Base-by-base conservation (phyloP, 2,888 invertebrate genomes). In the Athetis lepigone region DNA sequence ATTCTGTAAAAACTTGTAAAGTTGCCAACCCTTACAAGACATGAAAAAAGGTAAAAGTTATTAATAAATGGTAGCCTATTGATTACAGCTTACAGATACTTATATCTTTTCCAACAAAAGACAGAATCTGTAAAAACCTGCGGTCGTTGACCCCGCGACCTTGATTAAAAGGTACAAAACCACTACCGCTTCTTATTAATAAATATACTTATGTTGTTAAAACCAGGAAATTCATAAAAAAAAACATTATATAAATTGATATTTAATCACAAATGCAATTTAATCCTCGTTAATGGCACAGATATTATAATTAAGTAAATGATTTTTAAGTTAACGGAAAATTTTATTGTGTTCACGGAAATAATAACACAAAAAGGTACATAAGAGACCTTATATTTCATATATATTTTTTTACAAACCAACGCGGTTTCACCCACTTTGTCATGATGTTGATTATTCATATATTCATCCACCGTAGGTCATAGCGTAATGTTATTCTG, bases 251-350 rank as follows among this genome's bases (percentile, higher is more conserved):
- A 18, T 29, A 21, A 64, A 66, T 39, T 39, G 21, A 27, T 21
- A 55, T 66, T 66, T 33, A 66, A 68, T 39, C 49, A 36, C 9
- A 23, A n/a, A 52, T 65, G 54, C 47, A 47, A 67, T 68, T 66
- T 33, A 39, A 4, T 39, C 0, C 29, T 43, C 47, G 27, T 66
- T 56, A 56, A 9, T 1, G 18, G 25, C 21, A 8, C 4, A 33
- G 29, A 8, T 18, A 39, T 8, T 25, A 29, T 23, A 37, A 66
- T 56, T 50, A 37, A 36, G 36, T 51, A 46, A 67, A 57, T 56
- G 36, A 40, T 67, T 23, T 54, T 27, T 7, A 36, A 46, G 55
- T 23, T 47, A 2, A 52, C 45, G 59, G 69, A 67, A 47, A 18
- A 9, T 36, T 68, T 52, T 29, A 21, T 33, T 11, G 8, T n/a